Base-by-base conservation (phyloP, 2,888 invertebrate species). In the Stramonita haemastoma region DNA sequence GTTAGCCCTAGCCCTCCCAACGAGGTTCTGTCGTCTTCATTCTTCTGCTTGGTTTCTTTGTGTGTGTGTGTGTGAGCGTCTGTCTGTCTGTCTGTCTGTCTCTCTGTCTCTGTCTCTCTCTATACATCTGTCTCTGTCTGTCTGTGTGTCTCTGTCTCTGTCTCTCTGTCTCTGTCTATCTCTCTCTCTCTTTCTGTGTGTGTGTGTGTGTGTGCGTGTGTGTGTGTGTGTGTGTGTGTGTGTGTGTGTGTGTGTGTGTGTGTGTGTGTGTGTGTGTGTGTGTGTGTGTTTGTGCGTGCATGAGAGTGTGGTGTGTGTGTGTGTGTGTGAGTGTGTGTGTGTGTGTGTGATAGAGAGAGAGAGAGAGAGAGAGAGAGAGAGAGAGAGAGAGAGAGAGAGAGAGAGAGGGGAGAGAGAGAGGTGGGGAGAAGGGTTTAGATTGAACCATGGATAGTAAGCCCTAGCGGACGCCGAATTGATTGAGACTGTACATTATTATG, bases 151-250 rank as follows among this genome's bases (percentile, higher is more conserved):
- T n/a, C n/a, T n/a, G n/a, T n/a, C n/a, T n/a, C n/a, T n/a, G n/a
- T n/a, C n/a, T n/a, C n/a, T n/a, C n/a, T n/a, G n/a, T n/a, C n/a
- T n/a, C n/a, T n/a, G n/a, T n/a, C n/a, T n/a, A n/a, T n/a, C n/a
- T n/a, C n/a, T n/a, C n/a, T n/a, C n/a, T n/a, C n/a, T n/a, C n/a
- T n/a, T n/a, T n/a, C n/a, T n/a, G n/a, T n/a, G n/a, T n/a, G n/a
- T n/a, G n/a, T n/a, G n/a, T n/a, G n/a, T 79, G 79, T 79, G 79
- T 79, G 79, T 79, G 79, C 32, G 32, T 79, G 79, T 79, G 79
- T 32, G 79, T 79, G 79, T 32, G 79, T 79, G 79, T 79, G 32
- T 79, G 79, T 79, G 32, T 79, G 79, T 79, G 79, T 32, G 79
- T 79, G 32, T 32, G 79, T 79, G 79, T 79, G 79, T 79, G 79